phyloP scores from a whole-genome alignment of 2,113 vertebrate genomes.

The Hiodon tergisus region DNA sequence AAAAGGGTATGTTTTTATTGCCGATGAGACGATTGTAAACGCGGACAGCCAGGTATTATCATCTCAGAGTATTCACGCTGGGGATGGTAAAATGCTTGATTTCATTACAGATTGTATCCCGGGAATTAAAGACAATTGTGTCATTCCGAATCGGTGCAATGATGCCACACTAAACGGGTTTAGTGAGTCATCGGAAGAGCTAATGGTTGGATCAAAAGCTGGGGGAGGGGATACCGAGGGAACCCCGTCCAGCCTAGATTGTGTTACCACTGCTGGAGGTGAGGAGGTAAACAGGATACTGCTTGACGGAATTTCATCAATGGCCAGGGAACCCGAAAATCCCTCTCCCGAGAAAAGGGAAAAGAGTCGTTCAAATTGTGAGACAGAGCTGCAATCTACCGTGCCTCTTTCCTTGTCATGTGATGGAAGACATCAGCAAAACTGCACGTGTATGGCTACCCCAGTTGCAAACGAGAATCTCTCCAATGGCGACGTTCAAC shows the following conservation, averaged over 20 bases:
- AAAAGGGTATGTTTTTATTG: conserved; percentile 29
- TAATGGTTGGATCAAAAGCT: conserved; percentile 23
- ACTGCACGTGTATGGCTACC: conserved; percentile 23
- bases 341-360: neutral
- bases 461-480: conserved; percentile 19
- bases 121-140: conserved; percentile 29
- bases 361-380: neutral
- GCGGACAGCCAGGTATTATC: neutral
- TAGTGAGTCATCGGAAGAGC: conserved; percentile 34
- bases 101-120: conserved; percentile 32
- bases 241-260: conserved; percentile 28
- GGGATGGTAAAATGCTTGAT: conserved; percentile 30
- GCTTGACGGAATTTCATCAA: conserved; percentile 26
- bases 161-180: conserved; percentile 53
- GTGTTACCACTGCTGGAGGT: conserved; percentile 20
- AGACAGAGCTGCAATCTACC: neutral
- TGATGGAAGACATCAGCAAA: conserved; percentile 22
- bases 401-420: neutral
- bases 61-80: neutral
- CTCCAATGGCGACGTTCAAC: conserved; percentile 21
- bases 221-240: conserved; percentile 30
- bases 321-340: conserved; percentile 7
- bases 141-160: conserved; percentile 26
- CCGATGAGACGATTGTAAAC: conserved; percentile 40
- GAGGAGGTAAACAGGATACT: conserved; percentile 33